Evolutionary conservation across 2,888 invertebrate genomes (phyloP).

Genomic region (Plagodis dolabraria): DNA sequence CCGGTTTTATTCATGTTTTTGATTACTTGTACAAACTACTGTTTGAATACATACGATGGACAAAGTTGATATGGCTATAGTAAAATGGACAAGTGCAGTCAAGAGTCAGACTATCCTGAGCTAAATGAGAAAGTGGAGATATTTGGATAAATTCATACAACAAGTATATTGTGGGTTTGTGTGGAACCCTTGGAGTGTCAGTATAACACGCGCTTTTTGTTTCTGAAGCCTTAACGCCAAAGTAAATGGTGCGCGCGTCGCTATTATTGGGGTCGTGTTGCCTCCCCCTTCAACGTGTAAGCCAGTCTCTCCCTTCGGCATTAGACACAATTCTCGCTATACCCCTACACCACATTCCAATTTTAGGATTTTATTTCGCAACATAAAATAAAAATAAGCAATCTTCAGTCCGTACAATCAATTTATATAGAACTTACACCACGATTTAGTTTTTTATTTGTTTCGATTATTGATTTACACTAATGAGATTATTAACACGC

Average conservation of each 20-base stretch:
- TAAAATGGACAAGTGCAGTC: too few relatives aligned
- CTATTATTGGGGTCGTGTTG: slow-evolving; percentile 44
- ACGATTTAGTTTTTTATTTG: too few relatives aligned
- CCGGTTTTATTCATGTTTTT: too few relatives aligned
- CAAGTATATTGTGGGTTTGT: neutral
- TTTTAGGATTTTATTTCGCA: slow-evolving; percentile 21
- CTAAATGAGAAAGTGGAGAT: too few relatives aligned
- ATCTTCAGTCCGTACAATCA: neutral
- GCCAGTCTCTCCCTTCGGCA: slow-evolving; percentile 54
- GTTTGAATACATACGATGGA: too few relatives aligned
- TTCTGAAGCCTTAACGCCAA: slow-evolving; percentile 5
- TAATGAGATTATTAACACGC: too few relatives aligned
- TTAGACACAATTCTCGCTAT: slow-evolving; percentile 54
- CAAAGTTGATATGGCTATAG: too few relatives aligned
- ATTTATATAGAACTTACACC: too few relatives aligned
- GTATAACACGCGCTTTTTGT: slow-evolving; percentile 13
- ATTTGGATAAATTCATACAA: too few relatives aligned
- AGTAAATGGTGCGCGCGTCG: slow-evolving; percentile 60
- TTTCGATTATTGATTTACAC: too few relatives aligned
- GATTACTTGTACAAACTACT: too few relatives aligned
- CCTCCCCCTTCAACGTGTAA: slow-evolving; percentile 41
- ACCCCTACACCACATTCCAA: slow-evolving; percentile 39
- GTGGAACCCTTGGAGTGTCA: neutral
- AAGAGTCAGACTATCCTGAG: too few relatives aligned
- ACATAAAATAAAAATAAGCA: slow-evolving; percentile 5